These are phyloP conservation scores for Cyclina sinensis DNA, from an alignment of 1,140 invertebrate genomes.

Conservation along the genomic window DNA sequence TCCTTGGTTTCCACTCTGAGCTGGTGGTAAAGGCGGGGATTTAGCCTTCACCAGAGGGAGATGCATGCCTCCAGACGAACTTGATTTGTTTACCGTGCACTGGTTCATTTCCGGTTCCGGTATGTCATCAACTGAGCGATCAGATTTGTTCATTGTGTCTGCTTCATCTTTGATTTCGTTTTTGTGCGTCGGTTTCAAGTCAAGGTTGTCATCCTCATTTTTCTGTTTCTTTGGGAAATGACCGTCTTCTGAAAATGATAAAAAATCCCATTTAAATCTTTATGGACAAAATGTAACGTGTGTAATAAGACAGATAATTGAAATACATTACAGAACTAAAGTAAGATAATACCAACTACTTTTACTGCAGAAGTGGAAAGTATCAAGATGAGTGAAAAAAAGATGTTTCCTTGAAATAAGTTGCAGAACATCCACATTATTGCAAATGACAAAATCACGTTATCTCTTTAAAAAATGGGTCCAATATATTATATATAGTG, in stretches of 20 bases:
- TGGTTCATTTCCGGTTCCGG: constrained; percentile 70
- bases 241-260: constrained; percentile 54
- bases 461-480: no score
- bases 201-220: constrained; percentile 65
- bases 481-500: no score
- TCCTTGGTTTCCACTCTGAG: neutral
- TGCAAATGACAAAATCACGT: no score
- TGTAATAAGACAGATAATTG: no score
- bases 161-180: constrained; percentile 72
- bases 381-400: no score
- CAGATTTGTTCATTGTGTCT: constrained; percentile 64
- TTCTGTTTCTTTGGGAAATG: constrained; percentile 74
- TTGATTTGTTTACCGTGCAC: constrained; percentile 70
- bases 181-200: constrained; percentile 60
- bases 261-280: no score
- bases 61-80: constrained; percentile 55
- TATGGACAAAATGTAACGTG: no score
- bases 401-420: no score
- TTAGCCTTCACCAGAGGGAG: constrained; percentile 49
- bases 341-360: no score
- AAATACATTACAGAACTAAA: no score
- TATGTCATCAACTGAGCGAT: constrained; percentile 68
- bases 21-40: constrained; percentile 53
- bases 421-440: no score
- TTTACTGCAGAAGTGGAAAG: no score